phyloP scores from a whole-genome alignment of 1,140 invertebrate genomes.

The Hetaerina americana region DNA sequence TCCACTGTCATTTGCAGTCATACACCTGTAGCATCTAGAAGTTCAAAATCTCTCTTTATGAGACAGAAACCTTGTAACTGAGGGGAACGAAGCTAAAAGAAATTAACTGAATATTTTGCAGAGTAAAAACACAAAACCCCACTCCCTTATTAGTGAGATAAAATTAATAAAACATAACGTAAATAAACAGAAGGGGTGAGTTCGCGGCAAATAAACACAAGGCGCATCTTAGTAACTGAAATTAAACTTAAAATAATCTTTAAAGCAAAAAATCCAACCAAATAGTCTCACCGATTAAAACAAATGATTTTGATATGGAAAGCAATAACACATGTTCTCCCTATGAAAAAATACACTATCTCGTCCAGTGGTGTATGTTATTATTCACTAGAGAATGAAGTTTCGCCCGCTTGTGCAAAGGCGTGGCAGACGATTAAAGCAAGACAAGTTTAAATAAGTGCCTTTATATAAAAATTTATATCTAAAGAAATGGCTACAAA shows the following conservation, averaged over 20 bases:
- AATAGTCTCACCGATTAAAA: background rate
- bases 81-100: no score
- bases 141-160: no score
- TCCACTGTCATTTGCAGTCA: no score
- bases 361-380: background rate
- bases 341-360: background rate
- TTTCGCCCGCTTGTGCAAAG: background rate
- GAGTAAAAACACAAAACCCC: no score
- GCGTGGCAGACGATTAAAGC: background rate
- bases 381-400: background rate
- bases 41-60: background rate
- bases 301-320: background rate
- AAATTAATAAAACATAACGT: background rate
- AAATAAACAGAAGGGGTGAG: background rate
- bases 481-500: no score
- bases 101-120: no score
- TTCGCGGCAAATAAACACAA: background rate
- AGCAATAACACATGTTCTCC: background rate
- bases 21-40: background rate
- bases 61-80: no score
- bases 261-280: background rate
- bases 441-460: no score
- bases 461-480: no score
- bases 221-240: background rate
- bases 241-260: background rate